A percentile compares a stretch with the other conserved stretches of the same genome.
Evolutionary conservation across 2,113 vertebrate genomes (phyloP).

Genomic region (Oostethus manadensis): DNA sequence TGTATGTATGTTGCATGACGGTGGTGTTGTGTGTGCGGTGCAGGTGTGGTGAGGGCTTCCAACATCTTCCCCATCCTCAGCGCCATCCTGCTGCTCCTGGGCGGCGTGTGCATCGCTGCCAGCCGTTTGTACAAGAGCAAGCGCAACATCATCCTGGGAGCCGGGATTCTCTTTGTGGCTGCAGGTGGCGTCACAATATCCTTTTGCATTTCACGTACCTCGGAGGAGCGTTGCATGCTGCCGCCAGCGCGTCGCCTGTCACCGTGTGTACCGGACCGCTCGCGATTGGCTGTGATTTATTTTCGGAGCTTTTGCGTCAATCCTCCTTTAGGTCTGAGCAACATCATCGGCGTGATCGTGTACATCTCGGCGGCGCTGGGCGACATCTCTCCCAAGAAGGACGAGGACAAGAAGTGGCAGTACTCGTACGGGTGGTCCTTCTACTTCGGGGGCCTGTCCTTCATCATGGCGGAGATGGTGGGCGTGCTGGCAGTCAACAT

Average conservation of each 20-base stretch:
- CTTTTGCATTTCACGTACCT: too few species aligned
- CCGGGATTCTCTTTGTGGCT: conserved; percentile 90
- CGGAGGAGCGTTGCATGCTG: too few species aligned
- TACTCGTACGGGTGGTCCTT: conserved; percentile 95
- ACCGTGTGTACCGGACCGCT: too few species aligned
- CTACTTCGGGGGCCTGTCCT: conserved; percentile 90
- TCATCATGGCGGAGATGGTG: conserved; percentile 92
- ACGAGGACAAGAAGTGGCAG: conserved; percentile 90
- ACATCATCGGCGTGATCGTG: conserved; percentile 92
- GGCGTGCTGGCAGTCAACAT: conserved; percentile 90
- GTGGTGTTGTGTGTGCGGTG: conserved; percentile 10
- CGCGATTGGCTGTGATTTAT: too few species aligned
- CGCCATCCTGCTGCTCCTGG: conserved; percentile 88
- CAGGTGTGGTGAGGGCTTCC: conserved; percentile 90
- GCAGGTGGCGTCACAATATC: conserved; percentile 70
- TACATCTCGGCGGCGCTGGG: conserved; percentile 91
- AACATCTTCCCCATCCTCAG: conserved; percentile 96
- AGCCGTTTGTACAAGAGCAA: conserved; percentile 91
- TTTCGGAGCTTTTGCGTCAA: too few species aligned
- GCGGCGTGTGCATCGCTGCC: conserved; percentile 88
- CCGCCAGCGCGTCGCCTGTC: too few species aligned
- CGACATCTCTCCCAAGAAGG: conserved; percentile 86
- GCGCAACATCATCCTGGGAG: conserved; percentile 89
- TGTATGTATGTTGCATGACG: background rate
- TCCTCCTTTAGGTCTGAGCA: conserved; percentile 79